Conservation (phyloP, 53 echinoderm and acorn worm species). For the Echinometra lucunter region DNA sequence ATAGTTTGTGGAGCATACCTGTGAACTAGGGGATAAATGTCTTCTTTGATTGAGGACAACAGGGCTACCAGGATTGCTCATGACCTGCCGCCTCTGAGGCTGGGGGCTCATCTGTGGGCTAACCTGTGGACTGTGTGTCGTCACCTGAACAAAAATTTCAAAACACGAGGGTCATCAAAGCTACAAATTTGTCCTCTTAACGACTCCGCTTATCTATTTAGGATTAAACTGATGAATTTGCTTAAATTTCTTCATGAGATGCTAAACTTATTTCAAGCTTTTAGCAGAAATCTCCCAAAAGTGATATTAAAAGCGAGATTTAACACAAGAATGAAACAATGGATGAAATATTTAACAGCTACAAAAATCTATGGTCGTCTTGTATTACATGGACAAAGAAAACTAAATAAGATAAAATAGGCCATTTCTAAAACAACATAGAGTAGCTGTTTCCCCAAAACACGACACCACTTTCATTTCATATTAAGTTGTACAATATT, state of each 20-base stretch:
- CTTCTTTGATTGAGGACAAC: constrained; percentile 74
- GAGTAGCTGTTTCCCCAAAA: too few relatives aligned
- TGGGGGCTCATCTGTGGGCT: constrained; percentile 94
- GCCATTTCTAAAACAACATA: too few relatives aligned
- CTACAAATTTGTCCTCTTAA: not conserved
- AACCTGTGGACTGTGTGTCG: constrained; percentile 86
- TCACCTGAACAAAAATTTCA: not conserved
- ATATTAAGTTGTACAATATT: too few relatives aligned
- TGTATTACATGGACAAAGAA: too few relatives aligned
- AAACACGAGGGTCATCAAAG: not conserved
- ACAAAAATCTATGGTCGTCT: too few relatives aligned
- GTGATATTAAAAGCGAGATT: too few relatives aligned
- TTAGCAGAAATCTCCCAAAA: too few relatives aligned
- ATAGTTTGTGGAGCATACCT: constrained; percentile 18
- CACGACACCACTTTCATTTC: too few relatives aligned
- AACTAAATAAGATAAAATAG: too few relatives aligned
- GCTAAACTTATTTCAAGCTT: too few relatives aligned
- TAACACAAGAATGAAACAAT: too few relatives aligned
- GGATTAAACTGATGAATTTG: not conserved
- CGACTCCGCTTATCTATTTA: not conserved
- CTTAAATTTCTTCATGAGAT: not conserved
- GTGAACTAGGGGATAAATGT: constrained; percentile 76
- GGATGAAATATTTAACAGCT: too few relatives aligned
- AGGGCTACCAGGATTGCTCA: constrained; percentile 83
- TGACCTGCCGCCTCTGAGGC: constrained; percentile 75